These are phyloP conservation scores for Nomia melanderi DNA, from an alignment of 1,140 invertebrate genomes.

Conservation along the genomic window DNA sequence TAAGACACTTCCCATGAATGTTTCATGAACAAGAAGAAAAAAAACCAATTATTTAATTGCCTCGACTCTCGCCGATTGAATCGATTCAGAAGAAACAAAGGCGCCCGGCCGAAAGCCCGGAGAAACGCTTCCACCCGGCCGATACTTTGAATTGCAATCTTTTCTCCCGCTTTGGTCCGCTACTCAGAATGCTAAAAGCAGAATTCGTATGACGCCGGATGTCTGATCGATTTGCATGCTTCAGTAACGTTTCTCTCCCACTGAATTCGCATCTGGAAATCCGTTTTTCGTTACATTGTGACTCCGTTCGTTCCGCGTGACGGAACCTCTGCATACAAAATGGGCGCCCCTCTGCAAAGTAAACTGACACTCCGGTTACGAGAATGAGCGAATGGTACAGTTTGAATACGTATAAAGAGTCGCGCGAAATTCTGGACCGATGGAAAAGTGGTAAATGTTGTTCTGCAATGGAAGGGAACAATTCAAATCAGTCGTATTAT, in stretches of 20 bases:
- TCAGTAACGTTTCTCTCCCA: neutral
- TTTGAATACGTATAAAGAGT: slow-evolving; percentile 25
- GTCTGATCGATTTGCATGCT: slow-evolving; percentile 13
- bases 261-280: neutral
- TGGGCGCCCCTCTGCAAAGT: slow-evolving; percentile 9
- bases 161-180: neutral
- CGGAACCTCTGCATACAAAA: slow-evolving; percentile 4
- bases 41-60: no score
- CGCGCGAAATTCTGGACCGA: neutral
- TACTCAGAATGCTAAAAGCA: neutral
- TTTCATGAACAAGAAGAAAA: no score
- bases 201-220: neutral
- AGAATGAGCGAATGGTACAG: neutral
- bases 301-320: neutral
- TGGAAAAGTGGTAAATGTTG: no score
- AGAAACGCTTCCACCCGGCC: neutral
- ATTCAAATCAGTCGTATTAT: no score
- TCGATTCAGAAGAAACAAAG: no score
- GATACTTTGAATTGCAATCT: slow-evolving; percentile 6
- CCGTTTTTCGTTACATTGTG: slow-evolving; percentile 8
- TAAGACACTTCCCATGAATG: no score
- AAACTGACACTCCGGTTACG: slow-evolving; percentile 9
- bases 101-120: no score
- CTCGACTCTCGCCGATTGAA: no score
- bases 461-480: no score